Base-by-base conservation (phyloP, 2,888 invertebrate species). In the Acanthosepion lycidas region DNA sequence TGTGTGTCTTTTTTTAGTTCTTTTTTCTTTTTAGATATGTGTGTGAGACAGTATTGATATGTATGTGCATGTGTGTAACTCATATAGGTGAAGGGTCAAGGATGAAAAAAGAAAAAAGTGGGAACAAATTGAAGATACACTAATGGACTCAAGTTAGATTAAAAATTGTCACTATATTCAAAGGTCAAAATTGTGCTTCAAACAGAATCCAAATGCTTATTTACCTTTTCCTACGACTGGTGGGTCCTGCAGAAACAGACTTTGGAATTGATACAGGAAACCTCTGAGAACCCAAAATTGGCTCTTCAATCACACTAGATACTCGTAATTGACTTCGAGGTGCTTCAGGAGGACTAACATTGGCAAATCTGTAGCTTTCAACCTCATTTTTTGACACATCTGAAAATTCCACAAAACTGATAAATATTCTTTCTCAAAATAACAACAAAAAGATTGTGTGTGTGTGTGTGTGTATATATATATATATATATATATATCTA, bases 211-310 rank as follows among this genome's bases (percentile, higher is more conserved):
- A 59, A 59, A 59, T 78, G 15, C n/a, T n/a, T 78, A 12, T 33
- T 78, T n/a, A 78, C 78, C 78, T 78, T 78, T 78, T 78, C n/a
- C 78, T 78, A 15, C 78, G 78, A 78, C 78, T 78, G 78, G 78
- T 78, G n/a, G 78, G 78, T n/a, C n/a, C 78, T n/a, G 78, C 78
- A 15, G 78, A 78, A 33, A 78, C 78, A 78, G 78, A 78, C 12
- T 78, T 78, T 2, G 78, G n/a, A 33, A 78, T 78, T 78, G 78
- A 33, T 78, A 33, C 5, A n/a, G 78, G 33, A 18, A n/a, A 78
- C 33, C 78, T n/a, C n/a, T 33, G n/a, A 33, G 78, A 78, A n/a
- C n/a, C n/a, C 3, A n/a, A n/a, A 15, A 78, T n/a, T 78, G 78
- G 78, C n/a, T n/a, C 78, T 78, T 78, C 78, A n/a, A 12, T n/a